phyloP scores from a whole-genome alignment of 2,888 invertebrate genomes.

The Aspidiotus destructor region DNA sequence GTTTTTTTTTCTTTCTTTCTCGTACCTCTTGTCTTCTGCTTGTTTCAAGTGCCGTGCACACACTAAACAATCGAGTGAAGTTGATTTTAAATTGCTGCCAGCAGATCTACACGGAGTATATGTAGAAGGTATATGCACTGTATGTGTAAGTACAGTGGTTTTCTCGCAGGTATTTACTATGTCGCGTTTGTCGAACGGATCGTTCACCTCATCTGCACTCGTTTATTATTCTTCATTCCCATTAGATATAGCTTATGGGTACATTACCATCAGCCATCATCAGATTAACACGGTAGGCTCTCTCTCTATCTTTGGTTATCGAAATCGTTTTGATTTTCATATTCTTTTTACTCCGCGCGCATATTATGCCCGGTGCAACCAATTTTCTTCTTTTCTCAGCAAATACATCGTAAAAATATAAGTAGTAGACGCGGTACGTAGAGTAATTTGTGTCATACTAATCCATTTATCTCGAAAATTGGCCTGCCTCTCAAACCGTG shows the following conservation, averaged over 20 bases:
- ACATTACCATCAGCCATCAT: background rate
- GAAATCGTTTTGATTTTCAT: background rate
- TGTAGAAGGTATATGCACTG: too few species aligned
- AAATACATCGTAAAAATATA: background rate
- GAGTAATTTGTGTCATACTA: background rate
- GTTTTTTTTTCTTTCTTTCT: too few species aligned
- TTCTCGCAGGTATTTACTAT: too few species aligned
- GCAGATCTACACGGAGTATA: too few species aligned
- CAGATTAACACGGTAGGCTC: background rate
- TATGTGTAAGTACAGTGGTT: too few species aligned
- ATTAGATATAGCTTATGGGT: background rate
- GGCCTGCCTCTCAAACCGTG: slow-evolving; percentile 1
- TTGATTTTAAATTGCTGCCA: too few species aligned
- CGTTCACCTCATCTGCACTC: slow-evolving; percentile 1
- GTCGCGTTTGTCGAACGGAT: background rate
- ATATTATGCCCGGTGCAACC: background rate
- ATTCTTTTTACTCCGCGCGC: background rate
- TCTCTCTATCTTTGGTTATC: slow-evolving; percentile 2
- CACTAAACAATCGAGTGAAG: too few species aligned
- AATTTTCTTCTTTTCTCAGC: background rate
- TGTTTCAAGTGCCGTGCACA: too few species aligned
- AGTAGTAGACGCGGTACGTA: too few species aligned
- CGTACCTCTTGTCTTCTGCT: too few species aligned
- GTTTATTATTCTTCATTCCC: background rate
- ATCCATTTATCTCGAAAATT: slow-evolving; percentile 2